phyloP scores from a whole-genome alignment of 2,113 vertebrate species.

The Dipodomys merriami region DNA sequence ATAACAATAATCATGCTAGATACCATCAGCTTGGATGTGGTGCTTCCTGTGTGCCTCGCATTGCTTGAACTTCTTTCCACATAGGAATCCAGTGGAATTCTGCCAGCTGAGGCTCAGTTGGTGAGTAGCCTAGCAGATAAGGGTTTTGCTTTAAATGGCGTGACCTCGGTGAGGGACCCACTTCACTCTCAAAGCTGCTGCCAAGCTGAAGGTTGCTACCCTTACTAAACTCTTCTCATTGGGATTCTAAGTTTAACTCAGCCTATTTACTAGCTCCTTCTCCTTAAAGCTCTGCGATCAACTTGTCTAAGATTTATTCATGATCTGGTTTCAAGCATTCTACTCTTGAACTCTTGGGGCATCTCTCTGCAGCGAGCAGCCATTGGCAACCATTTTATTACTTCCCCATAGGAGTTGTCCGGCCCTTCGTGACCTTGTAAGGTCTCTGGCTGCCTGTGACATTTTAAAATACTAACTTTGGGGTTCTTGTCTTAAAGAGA shows the following conservation, averaged over 20 bases:
- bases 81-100: background rate
- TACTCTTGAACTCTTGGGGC: slow-evolving; percentile 63
- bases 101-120: background rate
- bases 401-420: slow-evolving; percentile 42
- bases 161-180: background rate
- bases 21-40: fast-evolving
- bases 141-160: background rate
- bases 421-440: background rate
- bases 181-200: background rate
- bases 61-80: background rate
- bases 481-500: slow-evolving; percentile 72
- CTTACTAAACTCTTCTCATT: background rate
- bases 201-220: background rate
- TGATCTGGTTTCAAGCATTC: slow-evolving; percentile 58
- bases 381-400: slow-evolving; percentile 64
- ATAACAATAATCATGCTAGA: no score
- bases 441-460: slow-evolving; percentile 62
- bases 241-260: background rate
- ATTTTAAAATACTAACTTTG: slow-evolving; percentile 77
- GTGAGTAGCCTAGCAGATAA: background rate
- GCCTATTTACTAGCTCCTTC: slow-evolving; percentile 29
- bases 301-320: slow-evolving; percentile 69
- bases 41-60: background rate
- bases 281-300: slow-evolving; percentile 38
- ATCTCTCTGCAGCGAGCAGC: slow-evolving; percentile 56